A percentile compares a stretch with the other conserved stretches of the same genome.
These are phyloP conservation scores for Plusia festucae DNA, from an alignment of 2,888 invertebrate species.

Conservation along the genomic window DNA sequence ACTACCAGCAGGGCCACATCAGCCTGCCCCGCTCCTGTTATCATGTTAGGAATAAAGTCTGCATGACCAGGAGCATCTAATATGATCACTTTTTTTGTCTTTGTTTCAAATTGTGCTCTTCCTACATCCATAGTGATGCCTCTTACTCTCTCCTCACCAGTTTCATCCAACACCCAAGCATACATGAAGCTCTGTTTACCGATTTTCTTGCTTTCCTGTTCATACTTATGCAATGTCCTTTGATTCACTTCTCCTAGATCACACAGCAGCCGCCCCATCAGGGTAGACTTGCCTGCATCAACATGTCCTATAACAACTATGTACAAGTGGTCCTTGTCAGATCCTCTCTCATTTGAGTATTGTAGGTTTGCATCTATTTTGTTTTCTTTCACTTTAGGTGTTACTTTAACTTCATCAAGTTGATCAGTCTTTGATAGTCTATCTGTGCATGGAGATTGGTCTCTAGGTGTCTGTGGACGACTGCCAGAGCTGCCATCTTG, in stretches of 20 bases:
- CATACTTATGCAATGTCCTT: conserved; percentile 98
- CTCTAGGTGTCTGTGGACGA: conserved; percentile 89
- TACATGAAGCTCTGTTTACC: conserved; percentile 99
- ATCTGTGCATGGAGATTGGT: conserved; percentile 92
- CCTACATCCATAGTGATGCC: conserved; percentile 99
- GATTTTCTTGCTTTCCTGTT: conserved; percentile 98
- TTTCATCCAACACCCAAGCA: conserved; percentile 99
- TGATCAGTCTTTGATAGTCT: conserved; percentile 79
- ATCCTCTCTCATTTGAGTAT: conserved; percentile 93
- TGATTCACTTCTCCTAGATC: conserved; percentile 96
- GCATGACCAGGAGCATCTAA: conserved; percentile 99
- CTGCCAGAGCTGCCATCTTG: conserved; percentile 69
- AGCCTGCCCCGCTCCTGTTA: conserved; percentile 99
- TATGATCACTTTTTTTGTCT: conserved; percentile 94
- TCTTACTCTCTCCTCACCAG: conserved; percentile 98
- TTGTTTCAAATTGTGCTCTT: conserved; percentile 96
- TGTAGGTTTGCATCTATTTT: conserved; percentile 90
- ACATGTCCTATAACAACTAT: conserved; percentile 99
- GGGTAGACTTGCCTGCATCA: conserved; percentile 98
- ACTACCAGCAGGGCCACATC: conserved; percentile 99
- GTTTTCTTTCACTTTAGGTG: conserved; percentile 86
- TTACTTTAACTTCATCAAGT: conserved; percentile 79
- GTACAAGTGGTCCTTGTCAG: conserved; percentile 96
- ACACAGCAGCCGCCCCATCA: conserved; percentile 98
- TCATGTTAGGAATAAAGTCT: conserved; percentile 99